These are phyloP conservation scores for Siniperca chuatsi DNA, from an alignment of 2,113 vertebrate genomes.

Conservation along the genomic window DNA sequence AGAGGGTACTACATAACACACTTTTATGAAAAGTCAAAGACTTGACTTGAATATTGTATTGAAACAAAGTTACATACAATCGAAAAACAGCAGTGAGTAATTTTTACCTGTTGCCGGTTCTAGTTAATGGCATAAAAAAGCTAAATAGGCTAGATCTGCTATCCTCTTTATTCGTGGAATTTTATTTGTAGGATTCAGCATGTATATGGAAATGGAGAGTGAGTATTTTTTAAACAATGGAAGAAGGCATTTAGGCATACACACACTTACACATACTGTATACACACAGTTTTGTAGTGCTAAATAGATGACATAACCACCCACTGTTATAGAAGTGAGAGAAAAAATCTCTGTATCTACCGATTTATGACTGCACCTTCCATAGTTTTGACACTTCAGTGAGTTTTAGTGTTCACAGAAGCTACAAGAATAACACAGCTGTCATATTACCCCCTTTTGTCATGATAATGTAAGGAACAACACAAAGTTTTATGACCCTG, in stretches of 20 bases:
- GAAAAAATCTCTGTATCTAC: not conserved
- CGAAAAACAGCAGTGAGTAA: no score
- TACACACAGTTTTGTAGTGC: not conserved
- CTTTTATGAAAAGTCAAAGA: no score
- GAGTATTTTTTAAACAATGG: not conserved
- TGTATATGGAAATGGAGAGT: not conserved
- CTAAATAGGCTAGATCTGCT: not conserved
- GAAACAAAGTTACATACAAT: no score
- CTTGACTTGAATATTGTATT: no score
- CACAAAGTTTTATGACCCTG: conserved; percentile 6
- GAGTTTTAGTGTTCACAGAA: conserved; percentile 13
- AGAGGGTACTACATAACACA: no score
- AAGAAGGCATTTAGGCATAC: not conserved
- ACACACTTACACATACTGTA: not conserved
- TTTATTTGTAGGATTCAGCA: not conserved
- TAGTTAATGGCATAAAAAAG: not conserved
- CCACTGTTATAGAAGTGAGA: not conserved
- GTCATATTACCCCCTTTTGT: conserved; percentile 8
- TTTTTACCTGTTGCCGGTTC: no score
- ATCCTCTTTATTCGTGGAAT: not conserved
- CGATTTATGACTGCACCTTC: not conserved
- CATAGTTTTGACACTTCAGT: conserved; percentile 26
- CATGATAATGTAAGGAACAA: conserved; percentile 14
- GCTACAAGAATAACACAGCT: not conserved
- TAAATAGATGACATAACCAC: conserved; percentile 14